Conservation (phyloP, 2,113 vertebrate genomes). For the Hyaena hyaena region DNA sequence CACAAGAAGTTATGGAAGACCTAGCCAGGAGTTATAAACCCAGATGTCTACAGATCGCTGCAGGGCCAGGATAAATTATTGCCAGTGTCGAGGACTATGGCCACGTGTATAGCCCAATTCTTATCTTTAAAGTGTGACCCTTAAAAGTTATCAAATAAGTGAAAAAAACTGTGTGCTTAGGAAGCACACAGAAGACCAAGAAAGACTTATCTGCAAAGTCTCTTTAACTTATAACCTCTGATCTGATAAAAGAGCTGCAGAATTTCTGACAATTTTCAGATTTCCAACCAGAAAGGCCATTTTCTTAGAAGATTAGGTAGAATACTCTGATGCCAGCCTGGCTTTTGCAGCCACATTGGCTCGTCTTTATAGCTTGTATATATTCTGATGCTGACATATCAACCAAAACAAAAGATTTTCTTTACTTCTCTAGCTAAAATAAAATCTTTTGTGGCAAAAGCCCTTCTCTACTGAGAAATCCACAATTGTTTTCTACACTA, state of each 20-base stretch:
- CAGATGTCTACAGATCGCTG: neutral
- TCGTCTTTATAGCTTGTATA: neutral
- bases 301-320: neutral
- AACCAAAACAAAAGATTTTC: neutral
- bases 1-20: neutral
- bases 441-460: neutral
- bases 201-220: neutral
- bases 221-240: neutral
- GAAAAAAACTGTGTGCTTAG: neutral
- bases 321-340: neutral
- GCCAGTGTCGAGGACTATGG: neutral
- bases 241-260: neutral
- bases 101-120: neutral
- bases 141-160: neutral
- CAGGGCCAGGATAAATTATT: neutral
- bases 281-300: neutral
- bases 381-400: neutral
- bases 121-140: neutral
- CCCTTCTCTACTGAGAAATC: neutral
- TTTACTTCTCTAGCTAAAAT: neutral
- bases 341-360: neutral
- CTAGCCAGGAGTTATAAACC: neutral
- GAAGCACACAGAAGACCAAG: neutral
- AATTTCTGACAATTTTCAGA: neutral
- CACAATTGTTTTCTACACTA: neutral